Conservation (phyloP, 2,888 invertebrate species). For the Dyspetes luteomarginatus region DNA sequence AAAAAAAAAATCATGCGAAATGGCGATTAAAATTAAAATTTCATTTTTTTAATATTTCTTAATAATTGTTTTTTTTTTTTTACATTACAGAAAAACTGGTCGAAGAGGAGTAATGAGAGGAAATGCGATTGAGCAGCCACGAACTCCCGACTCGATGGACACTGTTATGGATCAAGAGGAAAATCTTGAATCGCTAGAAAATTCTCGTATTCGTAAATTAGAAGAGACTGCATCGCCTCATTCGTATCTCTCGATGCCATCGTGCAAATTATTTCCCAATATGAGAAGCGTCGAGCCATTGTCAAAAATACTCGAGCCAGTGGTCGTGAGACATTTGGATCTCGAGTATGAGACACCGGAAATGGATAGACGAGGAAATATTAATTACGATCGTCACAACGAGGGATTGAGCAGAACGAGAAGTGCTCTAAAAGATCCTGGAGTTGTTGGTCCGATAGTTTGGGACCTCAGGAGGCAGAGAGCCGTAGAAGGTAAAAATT, state of each 20-base stretch:
- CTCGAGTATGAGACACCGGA: conserved; percentile 78
- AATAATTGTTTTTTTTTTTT: too few relatives aligned
- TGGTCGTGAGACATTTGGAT: conserved; percentile 86
- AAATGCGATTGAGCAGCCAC: conserved; percentile 74
- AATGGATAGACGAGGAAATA: conserved; percentile 67
- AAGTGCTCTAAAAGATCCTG: conserved; percentile 90
- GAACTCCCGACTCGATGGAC: conserved; percentile 76
- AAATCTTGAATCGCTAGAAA: conserved; percentile 74
- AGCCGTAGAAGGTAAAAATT: conserved; percentile 75
- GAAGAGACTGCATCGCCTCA: conserved; percentile 85
- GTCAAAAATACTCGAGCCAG: conserved; percentile 91
- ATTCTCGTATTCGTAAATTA: conserved; percentile 72
- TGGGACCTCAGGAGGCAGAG: conserved; percentile 92
- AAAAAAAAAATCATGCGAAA: too few relatives aligned
- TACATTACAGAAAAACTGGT: conserved; percentile 60
- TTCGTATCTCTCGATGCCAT: conserved; percentile 94
- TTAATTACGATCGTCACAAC: conserved; percentile 70
- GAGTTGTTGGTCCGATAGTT: conserved; percentile 92
- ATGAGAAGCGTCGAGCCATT: conserved; percentile 91
- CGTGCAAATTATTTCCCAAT: conserved; percentile 93
- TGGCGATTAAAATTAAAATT: too few relatives aligned
- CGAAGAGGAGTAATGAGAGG: conserved; percentile 71
- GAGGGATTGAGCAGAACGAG: conserved; percentile 86
- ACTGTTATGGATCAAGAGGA: conserved; percentile 70
- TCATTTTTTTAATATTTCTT: too few relatives aligned